phyloP scores from a whole-genome alignment of 2,888 invertebrate species.

The Netelia melanura region DNA sequence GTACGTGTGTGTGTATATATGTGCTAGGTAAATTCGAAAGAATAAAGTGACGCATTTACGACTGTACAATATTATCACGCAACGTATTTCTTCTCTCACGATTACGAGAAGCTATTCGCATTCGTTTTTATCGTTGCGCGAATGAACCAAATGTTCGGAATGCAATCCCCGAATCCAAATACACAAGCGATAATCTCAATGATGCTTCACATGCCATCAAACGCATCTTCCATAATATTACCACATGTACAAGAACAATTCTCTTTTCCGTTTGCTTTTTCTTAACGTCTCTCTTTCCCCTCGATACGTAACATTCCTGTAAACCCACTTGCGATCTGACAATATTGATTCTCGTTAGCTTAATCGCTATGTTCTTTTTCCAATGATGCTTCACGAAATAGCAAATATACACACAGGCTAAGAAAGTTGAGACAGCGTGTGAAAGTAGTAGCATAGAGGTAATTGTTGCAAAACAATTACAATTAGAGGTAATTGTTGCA shows the following conservation, averaged over 20 bases:
- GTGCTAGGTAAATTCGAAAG: constrained; percentile 1
- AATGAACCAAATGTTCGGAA: constrained; percentile 28
- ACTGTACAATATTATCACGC: not conserved
- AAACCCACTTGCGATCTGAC: constrained; percentile 27
- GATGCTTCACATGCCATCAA: not conserved
- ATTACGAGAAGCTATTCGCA: not conserved
- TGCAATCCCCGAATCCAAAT: constrained; percentile 50
- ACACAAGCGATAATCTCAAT: constrained; percentile 23
- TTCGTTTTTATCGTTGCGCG: constrained; percentile 34
- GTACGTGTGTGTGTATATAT: not conserved
- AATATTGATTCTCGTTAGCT: constrained; percentile 18
- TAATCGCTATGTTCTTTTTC: constrained; percentile 13
- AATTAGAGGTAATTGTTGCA: constrained; percentile 7
- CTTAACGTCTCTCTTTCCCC: constrained; percentile 38
- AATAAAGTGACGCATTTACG: constrained; percentile 2
- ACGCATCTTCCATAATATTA: constrained; percentile 53
- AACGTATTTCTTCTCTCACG: not conserved
- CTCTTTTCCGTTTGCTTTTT: not conserved
- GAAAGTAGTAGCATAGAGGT: constrained; percentile 3
- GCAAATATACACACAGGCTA: constrained; percentile 28
- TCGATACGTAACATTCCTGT: constrained; percentile 14
- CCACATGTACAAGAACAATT: constrained; percentile 54
- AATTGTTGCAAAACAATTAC: not conserved
- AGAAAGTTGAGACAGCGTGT: constrained; percentile 34
- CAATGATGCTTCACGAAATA: constrained; percentile 29